phyloP scores from a whole-genome alignment of 2,888 invertebrate species.

The Escarpia spicata region DNA sequence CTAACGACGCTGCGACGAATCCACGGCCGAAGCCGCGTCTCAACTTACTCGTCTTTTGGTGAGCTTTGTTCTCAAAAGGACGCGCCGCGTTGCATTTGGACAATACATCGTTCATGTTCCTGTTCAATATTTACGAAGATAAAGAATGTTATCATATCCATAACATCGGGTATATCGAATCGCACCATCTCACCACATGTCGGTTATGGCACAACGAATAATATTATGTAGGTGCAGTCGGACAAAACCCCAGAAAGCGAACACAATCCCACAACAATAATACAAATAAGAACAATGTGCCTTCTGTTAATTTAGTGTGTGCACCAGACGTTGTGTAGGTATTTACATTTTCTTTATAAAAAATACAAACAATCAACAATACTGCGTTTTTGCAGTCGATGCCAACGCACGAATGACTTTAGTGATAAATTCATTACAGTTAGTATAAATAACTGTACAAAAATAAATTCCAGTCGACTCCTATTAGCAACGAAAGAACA shows the following conservation, averaged over 20 bases:
- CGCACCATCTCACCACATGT: neutral
- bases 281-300: no score
- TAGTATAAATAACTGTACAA: neutral
- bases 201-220: neutral
- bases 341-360: neutral
- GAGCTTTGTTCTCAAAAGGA: neutral
- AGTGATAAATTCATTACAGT: neutral
- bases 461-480: neutral
- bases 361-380: neutral
- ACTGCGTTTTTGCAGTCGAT: neutral
- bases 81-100: neutral
- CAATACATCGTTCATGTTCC: neutral
- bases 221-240: neutral
- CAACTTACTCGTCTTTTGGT: no score
- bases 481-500: neutral
- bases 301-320: neutral
- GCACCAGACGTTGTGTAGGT: neutral
- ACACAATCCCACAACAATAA: no score
- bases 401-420: neutral
- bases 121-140: neutral
- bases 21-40: neutral
- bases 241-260: no score
- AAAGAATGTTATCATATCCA: neutral
- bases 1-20: neutral
- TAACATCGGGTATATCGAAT: no score